Conservation (phyloP, 2,888 invertebrate species). For the Lacanobia wlatinum region DNA sequence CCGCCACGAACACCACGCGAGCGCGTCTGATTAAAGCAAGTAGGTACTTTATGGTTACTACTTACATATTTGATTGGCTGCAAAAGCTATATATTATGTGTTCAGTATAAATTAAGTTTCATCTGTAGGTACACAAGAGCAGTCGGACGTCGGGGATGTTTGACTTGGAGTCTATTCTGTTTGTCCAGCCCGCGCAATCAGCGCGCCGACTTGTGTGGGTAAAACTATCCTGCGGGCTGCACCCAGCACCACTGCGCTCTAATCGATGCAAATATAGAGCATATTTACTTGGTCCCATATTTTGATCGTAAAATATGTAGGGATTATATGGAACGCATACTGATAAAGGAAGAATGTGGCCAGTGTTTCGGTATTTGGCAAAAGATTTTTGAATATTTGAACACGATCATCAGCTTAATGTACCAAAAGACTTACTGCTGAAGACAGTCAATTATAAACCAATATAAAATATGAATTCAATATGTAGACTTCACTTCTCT, state of each 20-base stretch:
- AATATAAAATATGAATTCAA: background rate
- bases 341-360: no score
- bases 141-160: slow-evolving; percentile 68
- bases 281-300: background rate
- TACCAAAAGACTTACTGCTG: background rate
- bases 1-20: slow-evolving; percentile 3
- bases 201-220: slow-evolving; percentile 63
- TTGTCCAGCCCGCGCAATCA: slow-evolving; percentile 82
- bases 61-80: slow-evolving; percentile 59
- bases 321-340: no score
- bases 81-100: slow-evolving; percentile 54
- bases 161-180: slow-evolving; percentile 78
- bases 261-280: slow-evolving; percentile 39
- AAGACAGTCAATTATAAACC: no score
- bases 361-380: background rate
- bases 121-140: slow-evolving; percentile 65
- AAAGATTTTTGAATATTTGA: no score
- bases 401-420: background rate
- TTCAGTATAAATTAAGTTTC: slow-evolving; percentile 65
- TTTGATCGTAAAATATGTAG: background rate
- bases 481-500: background rate
- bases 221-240: slow-evolving; percentile 61
- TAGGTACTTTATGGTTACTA: slow-evolving; percentile 27
- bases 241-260: slow-evolving; percentile 44
- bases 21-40: slow-evolving; percentile 36